phyloP scores from a whole-genome alignment of 1,140 invertebrate genomes.

The Macrobrachium rosenbergii region DNA sequence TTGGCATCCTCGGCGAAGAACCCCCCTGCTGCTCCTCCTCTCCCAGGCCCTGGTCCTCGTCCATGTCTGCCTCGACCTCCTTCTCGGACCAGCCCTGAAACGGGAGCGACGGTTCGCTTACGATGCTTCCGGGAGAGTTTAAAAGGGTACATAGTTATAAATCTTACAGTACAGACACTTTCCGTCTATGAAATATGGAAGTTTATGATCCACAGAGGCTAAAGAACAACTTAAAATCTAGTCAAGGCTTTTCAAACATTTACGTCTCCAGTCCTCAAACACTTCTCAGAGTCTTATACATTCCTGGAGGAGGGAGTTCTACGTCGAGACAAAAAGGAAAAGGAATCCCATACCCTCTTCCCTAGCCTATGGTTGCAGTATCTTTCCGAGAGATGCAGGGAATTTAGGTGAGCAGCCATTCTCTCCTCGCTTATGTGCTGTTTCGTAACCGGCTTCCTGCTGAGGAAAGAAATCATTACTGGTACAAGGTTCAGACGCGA shows the following conservation, averaged over 20 bases:
- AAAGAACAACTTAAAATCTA: too few species aligned
- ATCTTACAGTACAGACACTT: too few species aligned
- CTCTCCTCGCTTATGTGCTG: conserved; percentile 55
- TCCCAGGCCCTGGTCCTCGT: conserved; percentile 38
- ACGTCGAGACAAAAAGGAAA: too few species aligned
- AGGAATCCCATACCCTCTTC: conserved; percentile 25
- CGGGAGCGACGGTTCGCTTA: too few species aligned
- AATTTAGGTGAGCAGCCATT: conserved; percentile 50
- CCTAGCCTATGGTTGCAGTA: conserved; percentile 47
- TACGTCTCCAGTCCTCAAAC: too few species aligned
- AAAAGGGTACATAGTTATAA: background rate
- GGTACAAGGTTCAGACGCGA: background rate
- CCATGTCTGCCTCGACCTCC: background rate
- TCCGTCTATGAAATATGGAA: too few species aligned
- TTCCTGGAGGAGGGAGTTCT: too few species aligned
- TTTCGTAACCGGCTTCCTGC: conserved; percentile 38
- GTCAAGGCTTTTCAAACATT: too few species aligned
- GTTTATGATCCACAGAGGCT: too few species aligned
- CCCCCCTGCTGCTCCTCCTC: background rate
- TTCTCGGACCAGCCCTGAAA: background rate
- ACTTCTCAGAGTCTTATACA: too few species aligned
- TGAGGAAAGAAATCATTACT: too few species aligned
- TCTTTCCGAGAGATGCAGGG: conserved; percentile 51
- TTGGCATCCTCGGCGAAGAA: background rate
- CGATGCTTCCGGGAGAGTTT: too few species aligned